These are phyloP conservation scores for Philereme transversata DNA, from an alignment of 2,888 invertebrate genomes.

Conservation along the genomic window DNA sequence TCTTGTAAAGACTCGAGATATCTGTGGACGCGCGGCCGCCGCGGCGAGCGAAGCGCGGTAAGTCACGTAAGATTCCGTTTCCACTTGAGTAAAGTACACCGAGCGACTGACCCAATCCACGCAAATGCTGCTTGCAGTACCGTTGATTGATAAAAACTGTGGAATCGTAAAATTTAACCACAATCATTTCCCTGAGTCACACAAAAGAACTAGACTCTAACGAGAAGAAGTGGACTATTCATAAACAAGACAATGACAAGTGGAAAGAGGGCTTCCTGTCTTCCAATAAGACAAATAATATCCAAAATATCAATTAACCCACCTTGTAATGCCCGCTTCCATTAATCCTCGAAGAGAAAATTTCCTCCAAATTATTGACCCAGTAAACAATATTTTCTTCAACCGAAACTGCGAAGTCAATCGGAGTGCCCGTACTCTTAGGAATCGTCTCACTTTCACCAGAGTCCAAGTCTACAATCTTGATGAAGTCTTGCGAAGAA, in stretches of 20 bases:
- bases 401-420: constrained; percentile 87
- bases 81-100: constrained; percentile 91
- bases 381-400: constrained; percentile 91
- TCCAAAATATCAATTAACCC: constrained; percentile 4
- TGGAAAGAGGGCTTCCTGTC: no score
- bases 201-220: neutral
- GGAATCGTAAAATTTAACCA: constrained; percentile 21
- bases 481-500: constrained; percentile 88
- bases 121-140: constrained; percentile 85
- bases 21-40: constrained; percentile 79
- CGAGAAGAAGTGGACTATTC: no score
- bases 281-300: no score
- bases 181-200: neutral
- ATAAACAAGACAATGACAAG: no score
- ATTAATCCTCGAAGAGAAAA: constrained; percentile 85
- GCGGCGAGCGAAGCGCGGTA: constrained; percentile 87
- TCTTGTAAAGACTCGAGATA: constrained; percentile 82
- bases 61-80: constrained; percentile 80
- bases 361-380: constrained; percentile 90
- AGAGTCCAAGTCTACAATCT: constrained; percentile 90
- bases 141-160: constrained; percentile 75
- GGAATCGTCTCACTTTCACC: constrained; percentile 84
- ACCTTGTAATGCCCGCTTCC: constrained; percentile 81
- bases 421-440: constrained; percentile 87
- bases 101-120: constrained; percentile 95